phyloP scores from a whole-genome alignment of 2,113 vertebrate species.

The Pavo muticus region DNA sequence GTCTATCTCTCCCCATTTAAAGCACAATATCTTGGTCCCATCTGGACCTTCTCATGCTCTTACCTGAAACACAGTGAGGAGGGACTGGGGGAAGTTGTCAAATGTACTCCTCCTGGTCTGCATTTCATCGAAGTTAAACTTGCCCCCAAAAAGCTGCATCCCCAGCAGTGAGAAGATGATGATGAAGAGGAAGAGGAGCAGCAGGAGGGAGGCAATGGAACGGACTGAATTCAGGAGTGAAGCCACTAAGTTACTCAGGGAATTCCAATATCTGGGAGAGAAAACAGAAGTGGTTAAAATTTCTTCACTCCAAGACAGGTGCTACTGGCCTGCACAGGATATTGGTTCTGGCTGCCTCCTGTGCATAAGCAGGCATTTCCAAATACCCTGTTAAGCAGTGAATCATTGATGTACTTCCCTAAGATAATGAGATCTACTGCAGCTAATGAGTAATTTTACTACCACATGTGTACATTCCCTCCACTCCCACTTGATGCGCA shows the following conservation, averaged over 20 bases:
- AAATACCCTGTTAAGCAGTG: constrained; percentile 50
- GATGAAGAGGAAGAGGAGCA: constrained; percentile 99
- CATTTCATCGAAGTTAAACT: constrained; percentile 98
- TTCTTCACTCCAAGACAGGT: background rate
- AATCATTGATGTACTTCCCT: constrained; percentile 53
- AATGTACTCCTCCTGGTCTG: constrained; percentile 95
- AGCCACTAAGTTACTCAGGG: constrained; percentile 97
- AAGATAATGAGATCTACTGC: constrained; percentile 47
- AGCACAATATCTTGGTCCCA: background rate
- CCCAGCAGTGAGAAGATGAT: constrained; percentile 99
- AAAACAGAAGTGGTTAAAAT: background rate
- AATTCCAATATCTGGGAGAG: constrained; percentile 94
- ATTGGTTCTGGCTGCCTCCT: constrained; percentile 23
- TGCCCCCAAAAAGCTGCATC: constrained; percentile 99
- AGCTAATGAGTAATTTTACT: constrained; percentile 68
- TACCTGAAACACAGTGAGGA: constrained; percentile 99
- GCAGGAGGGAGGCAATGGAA: constrained; percentile 95
- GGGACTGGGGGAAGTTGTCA: constrained; percentile 98
- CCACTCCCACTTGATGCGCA: background rate
- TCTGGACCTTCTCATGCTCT: background rate
- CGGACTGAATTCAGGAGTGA: constrained; percentile 98
- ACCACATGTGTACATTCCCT: constrained; percentile 22
- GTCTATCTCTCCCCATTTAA: background rate
- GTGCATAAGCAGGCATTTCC: constrained; percentile 18
- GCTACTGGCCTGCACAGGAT: background rate